Evolutionary conservation across 2,797 vertebrate species (phyloP), one percentile per base, ranked within the genome.

Genomic region (Propithecus deckenii): DNA sequence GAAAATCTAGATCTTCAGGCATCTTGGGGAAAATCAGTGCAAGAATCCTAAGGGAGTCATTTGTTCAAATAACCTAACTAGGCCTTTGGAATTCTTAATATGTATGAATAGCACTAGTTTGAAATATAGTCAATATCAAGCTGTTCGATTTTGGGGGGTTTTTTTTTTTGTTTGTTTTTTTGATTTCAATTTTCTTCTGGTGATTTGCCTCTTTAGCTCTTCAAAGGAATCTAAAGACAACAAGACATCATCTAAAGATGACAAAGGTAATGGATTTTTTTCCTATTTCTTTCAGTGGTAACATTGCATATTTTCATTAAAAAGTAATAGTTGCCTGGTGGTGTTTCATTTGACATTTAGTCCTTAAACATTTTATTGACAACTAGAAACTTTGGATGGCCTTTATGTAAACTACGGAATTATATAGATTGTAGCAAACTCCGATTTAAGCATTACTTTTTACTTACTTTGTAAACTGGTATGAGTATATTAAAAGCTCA

Each of bases 221-320:
- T 99, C 99, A 98, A 99, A 99, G 99, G 99, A 99, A 95, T 98
- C 98, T 98, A 98, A 99, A 99, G 99, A 99, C 98, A 99, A 99
- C 98, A 99, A 99, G 99, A 98, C 98, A 93, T 89, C 99, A 46
- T 98, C 98, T 91, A 99, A 99, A 98, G 99, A 99, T 97, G 99
- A 99, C 72, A 99, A 99, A 99, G 99, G 99, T 99, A 99, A 99
- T 97, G 10, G 28, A 94, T 93, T 94, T 97, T 52, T 79, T 90
- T 72, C 30, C 46, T 71, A 1, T 86, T 93, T 95, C n/a, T 88
- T 90, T 86, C 17, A 89, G 75, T 97, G 91, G 63, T 95, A 79
- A 88, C n/a, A 23, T 75, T 78, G 30, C 38, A 18, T 32, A 72
- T 18, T 96, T 95, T 87, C 50, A n/a, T 92, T 80, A 48, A 61